A percentile compares a stretch with the other conserved stretches of the same genome.
These are phyloP conservation scores for Spondyliosoma cantharus DNA, from an alignment of 2,797 vertebrate species.

Conservation along the genomic window DNA sequence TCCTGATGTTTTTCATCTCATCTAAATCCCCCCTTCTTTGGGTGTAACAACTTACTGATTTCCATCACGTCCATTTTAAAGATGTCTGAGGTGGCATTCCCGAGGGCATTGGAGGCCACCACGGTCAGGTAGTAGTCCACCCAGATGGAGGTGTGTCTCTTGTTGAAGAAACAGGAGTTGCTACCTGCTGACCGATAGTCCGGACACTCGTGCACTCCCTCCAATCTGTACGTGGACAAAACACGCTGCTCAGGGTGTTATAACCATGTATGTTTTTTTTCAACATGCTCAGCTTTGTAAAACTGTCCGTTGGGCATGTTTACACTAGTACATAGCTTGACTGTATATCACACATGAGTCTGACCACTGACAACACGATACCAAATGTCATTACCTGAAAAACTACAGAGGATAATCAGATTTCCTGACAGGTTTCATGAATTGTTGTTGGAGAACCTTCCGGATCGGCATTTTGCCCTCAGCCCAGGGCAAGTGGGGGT, in stretches of 20 bases:
- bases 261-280: no score
- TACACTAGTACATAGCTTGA: not conserved
- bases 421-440: no score
- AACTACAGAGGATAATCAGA: not conserved
- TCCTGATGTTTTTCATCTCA: not conserved
- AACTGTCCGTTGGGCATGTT: slow-evolving; percentile 1
- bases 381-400: not conserved
- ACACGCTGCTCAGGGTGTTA: slow-evolving; percentile 13
- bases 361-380: slow-evolving; percentile 1
- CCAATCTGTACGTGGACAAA: slow-evolving; percentile 66
- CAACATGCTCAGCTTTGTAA: not conserved
- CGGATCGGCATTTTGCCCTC: not conserved
- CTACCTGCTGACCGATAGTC: slow-evolving; percentile 89
- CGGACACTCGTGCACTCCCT: slow-evolving; percentile 85
- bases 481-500: slow-evolving; percentile 1
- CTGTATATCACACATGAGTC: not conserved
- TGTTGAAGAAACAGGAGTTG: slow-evolving; percentile 92
- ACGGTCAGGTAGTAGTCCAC: slow-evolving; percentile 87
- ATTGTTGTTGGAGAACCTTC: no score
- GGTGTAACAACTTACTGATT: slow-evolving; percentile 85
- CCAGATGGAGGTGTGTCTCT: slow-evolving; percentile 88
- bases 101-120: slow-evolving; percentile 87
- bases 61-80: slow-evolving; percentile 86
- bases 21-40: not conserved
- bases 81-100: slow-evolving; percentile 85